Base-by-base conservation (phyloP, 1,140 invertebrate species). In the Drosophila prosaltans region DNA sequence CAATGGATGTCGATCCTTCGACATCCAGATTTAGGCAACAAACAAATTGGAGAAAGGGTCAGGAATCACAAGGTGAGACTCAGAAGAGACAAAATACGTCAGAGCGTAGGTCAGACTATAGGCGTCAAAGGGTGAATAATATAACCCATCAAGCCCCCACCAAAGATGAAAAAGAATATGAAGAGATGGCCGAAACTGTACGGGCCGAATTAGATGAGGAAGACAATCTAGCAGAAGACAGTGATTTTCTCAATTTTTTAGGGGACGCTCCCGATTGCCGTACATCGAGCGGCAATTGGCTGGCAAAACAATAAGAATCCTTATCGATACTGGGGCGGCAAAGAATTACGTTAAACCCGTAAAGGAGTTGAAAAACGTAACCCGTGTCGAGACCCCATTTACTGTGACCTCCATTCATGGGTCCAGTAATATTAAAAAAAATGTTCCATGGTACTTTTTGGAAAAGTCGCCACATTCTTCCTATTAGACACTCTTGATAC, bases 291-390 rank as follows among this genome's bases (percentile, higher is more conserved):
- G 69, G 43, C 62, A 43, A 48, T 75, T 72, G 64, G 69, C 63
- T 63, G 59, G 59, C 28, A 75, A 24, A 66, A 65, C 43, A 41
- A 3, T 72, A 60, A 76, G 65, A 41, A 72, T 76, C 1, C 28
- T 76, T 10, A 74, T 71, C 41, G 67, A 73, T 36, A 75, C 69
- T 10, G 65, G 65, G 9, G 71, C 66, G 60, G 59, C 65, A 54
- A 74, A 65, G 45, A 70, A 70, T 48, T 66, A 59, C 39, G 41
- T 74, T 36, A 74, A 45, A 54, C 63, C 63, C 59, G 40, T 66
- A 64, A 66, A 57, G 41, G 59, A 62, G 54, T 69, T 75, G 28
- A 71, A 9, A 61, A 66, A 30, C 9, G 57, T 72, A 72, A 72
- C n/a, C n/a, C n/a, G n/a, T n/a, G n/a, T n/a, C n/a, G n/a, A n/a